Percentiles rank a stretch among this genome's conserved stretches.
Conservation (phyloP, 64 coral and sea anemone species). For the Porites lutea region DNA sequence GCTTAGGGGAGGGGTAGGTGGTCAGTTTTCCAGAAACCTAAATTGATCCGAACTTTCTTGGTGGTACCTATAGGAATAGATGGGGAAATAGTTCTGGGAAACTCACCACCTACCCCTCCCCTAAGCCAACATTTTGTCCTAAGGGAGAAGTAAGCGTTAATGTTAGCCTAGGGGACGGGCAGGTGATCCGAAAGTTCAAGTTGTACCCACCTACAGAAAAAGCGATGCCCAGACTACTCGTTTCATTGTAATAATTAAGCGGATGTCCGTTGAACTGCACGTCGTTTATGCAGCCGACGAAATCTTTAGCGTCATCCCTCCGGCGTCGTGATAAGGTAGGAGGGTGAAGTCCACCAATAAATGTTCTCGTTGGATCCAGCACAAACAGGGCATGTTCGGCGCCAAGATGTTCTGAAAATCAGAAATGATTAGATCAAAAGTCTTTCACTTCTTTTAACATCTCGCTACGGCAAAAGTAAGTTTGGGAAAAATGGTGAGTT, state of each 20-base stretch:
- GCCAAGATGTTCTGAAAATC: conserved; percentile 47
- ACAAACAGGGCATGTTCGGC: conserved; percentile 60
- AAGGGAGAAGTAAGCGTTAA: no score
- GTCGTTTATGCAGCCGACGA: conserved; percentile 91
- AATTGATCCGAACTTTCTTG: no score
- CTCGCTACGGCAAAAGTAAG: no score
- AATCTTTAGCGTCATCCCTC: conserved; percentile 60
- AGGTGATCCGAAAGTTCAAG: not conserved
- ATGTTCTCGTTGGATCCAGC: conserved; percentile 72
- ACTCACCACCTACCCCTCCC: no score
- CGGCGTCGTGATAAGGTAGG: conserved; percentile 10
- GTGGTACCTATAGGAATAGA: no score
- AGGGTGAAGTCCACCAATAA: conserved; percentile 60
- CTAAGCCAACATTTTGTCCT: no score
- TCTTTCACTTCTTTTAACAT: no score
- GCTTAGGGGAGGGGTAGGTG: no score
- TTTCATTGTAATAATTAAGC: conserved; percentile 59
- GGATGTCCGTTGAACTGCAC: conserved; percentile 71
- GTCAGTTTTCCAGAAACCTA: no score
- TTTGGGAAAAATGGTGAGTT: no score
- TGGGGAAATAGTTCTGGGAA: no score
- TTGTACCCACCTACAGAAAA: conserved; percentile 44
- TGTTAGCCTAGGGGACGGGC: no score
- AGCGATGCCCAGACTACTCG: conserved; percentile 18
- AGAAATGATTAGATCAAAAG: not conserved